phyloP scores from a whole-genome alignment of 2,888 invertebrate genomes.

The Conomelus anceps region DNA sequence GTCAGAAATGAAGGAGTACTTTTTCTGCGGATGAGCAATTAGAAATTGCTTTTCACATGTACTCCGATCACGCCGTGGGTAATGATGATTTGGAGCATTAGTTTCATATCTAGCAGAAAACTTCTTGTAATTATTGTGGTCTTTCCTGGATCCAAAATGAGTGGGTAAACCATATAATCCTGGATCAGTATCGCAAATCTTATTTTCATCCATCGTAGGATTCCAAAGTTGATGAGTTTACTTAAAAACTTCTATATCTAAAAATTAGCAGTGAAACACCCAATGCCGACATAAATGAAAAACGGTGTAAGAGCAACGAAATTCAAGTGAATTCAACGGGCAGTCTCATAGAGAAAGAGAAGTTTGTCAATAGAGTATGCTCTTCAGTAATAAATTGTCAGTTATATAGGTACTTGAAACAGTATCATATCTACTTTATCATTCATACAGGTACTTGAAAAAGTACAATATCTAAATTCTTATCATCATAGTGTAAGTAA shows the following conservation, averaged over 20 bases:
- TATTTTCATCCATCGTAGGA: not conserved
- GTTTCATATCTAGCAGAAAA: not conserved
- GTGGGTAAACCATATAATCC: not conserved
- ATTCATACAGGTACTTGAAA: not conserved
- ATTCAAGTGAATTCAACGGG: too few species aligned
- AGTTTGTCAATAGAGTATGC: not conserved
- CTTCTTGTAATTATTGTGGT: not conserved
- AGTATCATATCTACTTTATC: not conserved
- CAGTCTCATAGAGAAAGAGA: too few species aligned
- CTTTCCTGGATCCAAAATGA: not conserved
- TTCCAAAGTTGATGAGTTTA: too few species aligned
- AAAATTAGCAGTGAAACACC: not conserved
- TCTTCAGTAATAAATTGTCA: not conserved
- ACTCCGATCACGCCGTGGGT: not conserved
- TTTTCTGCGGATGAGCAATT: not conserved
- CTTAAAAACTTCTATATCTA: too few species aligned
- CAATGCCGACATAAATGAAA: too few species aligned
- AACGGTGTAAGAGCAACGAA: too few species aligned
- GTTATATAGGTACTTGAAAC: too few species aligned
- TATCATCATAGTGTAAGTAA: too few species aligned
- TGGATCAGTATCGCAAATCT: not conserved
- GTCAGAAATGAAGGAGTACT: not conserved
- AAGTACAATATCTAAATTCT: not conserved
- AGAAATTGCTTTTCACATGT: not conserved
- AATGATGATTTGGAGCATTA: not conserved